Percentiles rank a stretch among this genome's conserved stretches.
Evolutionary conservation across 2,888 invertebrate species (phyloP).

Genomic region (Cephus runcator): DNA sequence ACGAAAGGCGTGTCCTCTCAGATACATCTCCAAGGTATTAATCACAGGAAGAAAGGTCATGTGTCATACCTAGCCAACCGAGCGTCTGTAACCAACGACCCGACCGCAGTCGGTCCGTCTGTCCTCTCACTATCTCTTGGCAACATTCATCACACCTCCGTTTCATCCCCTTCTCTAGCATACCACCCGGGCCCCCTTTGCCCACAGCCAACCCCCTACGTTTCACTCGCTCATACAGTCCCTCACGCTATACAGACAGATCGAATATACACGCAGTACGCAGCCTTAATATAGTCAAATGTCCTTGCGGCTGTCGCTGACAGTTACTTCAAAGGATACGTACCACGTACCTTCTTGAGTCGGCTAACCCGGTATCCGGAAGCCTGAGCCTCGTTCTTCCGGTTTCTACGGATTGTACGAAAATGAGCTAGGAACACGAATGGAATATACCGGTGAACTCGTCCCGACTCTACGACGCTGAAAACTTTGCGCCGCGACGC

Average conservation of each 20-base stretch:
- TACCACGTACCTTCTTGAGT: neutral
- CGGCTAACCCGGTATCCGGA: neutral
- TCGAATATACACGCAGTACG: neutral
- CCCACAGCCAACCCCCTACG: neutral
- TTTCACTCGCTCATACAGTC: neutral
- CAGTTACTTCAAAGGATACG: slow-evolving; percentile 7
- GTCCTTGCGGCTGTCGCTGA: slow-evolving; percentile 13
- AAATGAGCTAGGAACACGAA: neutral
- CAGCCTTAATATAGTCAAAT: slow-evolving; percentile 22
- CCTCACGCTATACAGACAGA: neutral
- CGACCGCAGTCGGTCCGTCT: slow-evolving; percentile 12
- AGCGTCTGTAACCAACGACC: slow-evolving; percentile 23
- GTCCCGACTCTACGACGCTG: neutral
- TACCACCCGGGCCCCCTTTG: neutral
- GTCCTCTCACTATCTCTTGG: slow-evolving; percentile 20
- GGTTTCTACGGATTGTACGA: neutral
- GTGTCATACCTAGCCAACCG: slow-evolving; percentile 21
- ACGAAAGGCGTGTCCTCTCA: slow-evolving; percentile 7
- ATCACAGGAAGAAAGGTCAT: slow-evolving; percentile 24
- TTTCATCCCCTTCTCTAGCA: neutral
- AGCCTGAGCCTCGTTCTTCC: neutral
- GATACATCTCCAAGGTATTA: slow-evolving; percentile 21
- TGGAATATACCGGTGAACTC: neutral
- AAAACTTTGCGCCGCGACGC: neutral
- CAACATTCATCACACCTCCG: slow-evolving; percentile 21